Base-by-base conservation (phyloP, 1,140 invertebrate species). In the Zaprionus kolodkinae region DNA sequence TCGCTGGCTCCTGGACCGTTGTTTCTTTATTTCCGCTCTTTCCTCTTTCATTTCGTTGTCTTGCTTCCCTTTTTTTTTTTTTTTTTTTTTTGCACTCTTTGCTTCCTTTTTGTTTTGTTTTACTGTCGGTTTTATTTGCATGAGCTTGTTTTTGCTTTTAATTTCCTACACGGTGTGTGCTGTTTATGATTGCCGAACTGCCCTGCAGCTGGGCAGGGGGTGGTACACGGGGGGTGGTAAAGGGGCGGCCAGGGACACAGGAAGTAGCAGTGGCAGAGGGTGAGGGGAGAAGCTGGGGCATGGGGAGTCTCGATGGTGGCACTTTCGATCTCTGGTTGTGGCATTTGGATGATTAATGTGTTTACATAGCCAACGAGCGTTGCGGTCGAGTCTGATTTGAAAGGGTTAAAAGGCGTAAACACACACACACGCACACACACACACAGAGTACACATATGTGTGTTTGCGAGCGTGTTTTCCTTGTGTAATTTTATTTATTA, bases 241-340 rank as follows among this genome's bases (percentile, higher is more conserved):
- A 30, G 27, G 11, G 11, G 17, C 4, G 3, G n/a, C 17, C 2
- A 45, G 45, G 45, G 27, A n/a, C 10, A 7, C 40, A 36, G 40
- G 25, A 12, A 21, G 38, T n/a, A 43, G 38, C 38, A 40, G n/a
- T n/a, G n/a, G n/a, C n/a, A n/a, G n/a, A n/a, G n/a, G n/a, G n/a
- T n/a, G n/a, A n/a, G n/a, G n/a, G n/a, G 40, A n/a, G n/a, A 13
- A n/a, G 21, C 21, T 21, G 21, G 45, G 21, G 45, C 0, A 6
- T n/a, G n/a, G 7, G 33, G 5, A 33, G 56, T 45, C 50, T 36
- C 45, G 38, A 25, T 40, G 43, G 69, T 78, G 66, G 57, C 82
- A 88, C 84, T 88, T 88, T 88, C 84, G 84, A 88, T 88, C 85
- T 88, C 85, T 88, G 84, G 88, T 85, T 88, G 84, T 88, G 84